Evolutionary conservation across 2,113 vertebrate species (phyloP).

Genomic region (Chelonoidis abingdonii): DNA sequence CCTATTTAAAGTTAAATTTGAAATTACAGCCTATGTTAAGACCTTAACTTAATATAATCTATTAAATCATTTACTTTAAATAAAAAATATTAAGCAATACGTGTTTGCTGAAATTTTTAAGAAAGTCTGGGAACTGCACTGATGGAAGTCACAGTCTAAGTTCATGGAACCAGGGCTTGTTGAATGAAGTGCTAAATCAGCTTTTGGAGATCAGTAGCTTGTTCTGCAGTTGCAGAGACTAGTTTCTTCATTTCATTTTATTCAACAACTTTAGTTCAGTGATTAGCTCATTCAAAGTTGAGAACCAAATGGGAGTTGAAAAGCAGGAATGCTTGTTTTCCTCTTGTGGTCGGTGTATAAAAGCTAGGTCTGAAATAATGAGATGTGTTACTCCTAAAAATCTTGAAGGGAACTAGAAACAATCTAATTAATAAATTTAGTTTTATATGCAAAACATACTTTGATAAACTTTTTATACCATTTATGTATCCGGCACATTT

Average conservation of each 20-base stretch:
- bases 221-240: not conserved
- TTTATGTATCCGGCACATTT: not conserved
- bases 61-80: not conserved
- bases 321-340: not conserved
- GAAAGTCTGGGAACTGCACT: not conserved
- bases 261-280: not conserved
- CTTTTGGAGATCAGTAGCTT: not conserved
- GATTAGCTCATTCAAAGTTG: not conserved
- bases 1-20: not conserved
- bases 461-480: not conserved
- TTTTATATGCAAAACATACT: not conserved
- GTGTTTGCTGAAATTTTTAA: not conserved
- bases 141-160: not conserved
- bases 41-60: not conserved
- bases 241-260: not conserved
- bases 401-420: not conserved
- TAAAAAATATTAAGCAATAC: not conserved
- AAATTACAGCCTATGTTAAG: not conserved
- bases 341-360: not conserved
- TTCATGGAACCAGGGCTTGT: not conserved
- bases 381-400: not conserved
- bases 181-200: not conserved
- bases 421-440: not conserved
- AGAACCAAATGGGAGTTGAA: not conserved
- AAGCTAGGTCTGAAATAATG: not conserved